Conservation (phyloP, 2,888 invertebrate species). For the Deilephila elpenor region DNA sequence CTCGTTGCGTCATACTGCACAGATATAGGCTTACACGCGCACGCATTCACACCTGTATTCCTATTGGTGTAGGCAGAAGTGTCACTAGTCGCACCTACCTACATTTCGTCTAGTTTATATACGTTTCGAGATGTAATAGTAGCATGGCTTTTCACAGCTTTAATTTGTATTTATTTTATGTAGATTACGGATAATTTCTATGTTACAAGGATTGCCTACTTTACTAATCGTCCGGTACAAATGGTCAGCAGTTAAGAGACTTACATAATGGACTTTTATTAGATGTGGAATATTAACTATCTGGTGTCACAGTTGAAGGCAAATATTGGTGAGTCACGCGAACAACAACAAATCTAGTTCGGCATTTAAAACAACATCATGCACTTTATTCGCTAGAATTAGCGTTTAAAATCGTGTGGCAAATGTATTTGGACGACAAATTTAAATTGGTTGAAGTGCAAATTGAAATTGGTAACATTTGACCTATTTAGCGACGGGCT, state of each 20-base stretch:
- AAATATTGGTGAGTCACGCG: constrained; percentile 56
- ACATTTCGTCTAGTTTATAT: no score
- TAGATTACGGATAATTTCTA: background rate
- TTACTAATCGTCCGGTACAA: background rate
- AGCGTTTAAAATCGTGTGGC: constrained; percentile 36
- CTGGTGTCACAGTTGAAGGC: constrained; percentile 29
- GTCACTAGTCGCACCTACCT: no score
- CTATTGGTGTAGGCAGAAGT: no score
- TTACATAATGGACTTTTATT: constrained; percentile 17
- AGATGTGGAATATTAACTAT: constrained; percentile 27
- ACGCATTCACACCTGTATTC: no score
- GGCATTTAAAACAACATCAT: constrained; percentile 13
- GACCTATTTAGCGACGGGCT: constrained; percentile 64
- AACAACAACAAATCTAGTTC: constrained; percentile 34
- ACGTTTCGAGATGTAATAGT: no score
- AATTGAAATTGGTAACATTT: constrained; percentile 71
- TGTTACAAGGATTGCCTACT: background rate
- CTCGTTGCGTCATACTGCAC: no score
- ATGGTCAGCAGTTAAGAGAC: constrained; percentile 25
- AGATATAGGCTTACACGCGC: no score
- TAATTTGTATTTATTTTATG: background rate
- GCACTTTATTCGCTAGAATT: constrained; percentile 12
- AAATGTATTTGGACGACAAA: constrained; percentile 34
- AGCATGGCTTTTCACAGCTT: background rate
- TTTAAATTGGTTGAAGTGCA: constrained; percentile 46